These are phyloP conservation scores for Medauroidea extradentata DNA, from an alignment of 1,140 invertebrate species.

Conservation along the genomic window DNA sequence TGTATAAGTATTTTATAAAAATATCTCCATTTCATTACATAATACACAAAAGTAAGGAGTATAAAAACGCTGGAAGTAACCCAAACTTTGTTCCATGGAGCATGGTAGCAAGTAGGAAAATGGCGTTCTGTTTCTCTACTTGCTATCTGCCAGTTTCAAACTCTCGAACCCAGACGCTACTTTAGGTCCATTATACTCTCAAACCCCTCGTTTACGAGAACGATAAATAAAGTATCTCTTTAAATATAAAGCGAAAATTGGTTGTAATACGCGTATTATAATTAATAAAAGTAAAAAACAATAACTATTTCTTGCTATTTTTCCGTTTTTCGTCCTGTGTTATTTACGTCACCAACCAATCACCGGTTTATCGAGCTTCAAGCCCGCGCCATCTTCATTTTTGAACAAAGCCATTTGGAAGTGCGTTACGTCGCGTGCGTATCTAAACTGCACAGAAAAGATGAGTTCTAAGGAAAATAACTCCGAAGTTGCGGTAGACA, in stretches of 20 bases:
- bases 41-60: too few relatives aligned
- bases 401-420: conserved; percentile 62
- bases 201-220: conserved; percentile 48
- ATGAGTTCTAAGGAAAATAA: conserved; percentile 84
- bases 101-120: too few relatives aligned
- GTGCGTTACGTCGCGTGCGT: conserved; percentile 26
- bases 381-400: conserved; percentile 77
- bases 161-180: conserved; percentile 42
- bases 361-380: conserved; percentile 52
- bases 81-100: too few relatives aligned
- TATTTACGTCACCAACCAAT: conserved; percentile 46
- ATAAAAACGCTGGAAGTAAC: too few relatives aligned
- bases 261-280: conserved; percentile 7
- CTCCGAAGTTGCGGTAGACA: conserved; percentile 74
- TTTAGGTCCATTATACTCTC: conserved; percentile 45
- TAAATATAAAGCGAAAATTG: conserved; percentile 6
- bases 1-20: too few relatives aligned
- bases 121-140: too few relatives aligned
- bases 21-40: too few relatives aligned
- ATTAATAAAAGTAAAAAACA: conserved; percentile 4
- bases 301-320: too few relatives aligned
- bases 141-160: conserved; percentile 15
- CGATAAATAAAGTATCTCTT: conserved; percentile 16
- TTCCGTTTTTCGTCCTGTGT: neutral
- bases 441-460: conserved; percentile 43